Base-by-base conservation (phyloP, 1,140 invertebrate genomes). In the Carposina sasakii region DNA sequence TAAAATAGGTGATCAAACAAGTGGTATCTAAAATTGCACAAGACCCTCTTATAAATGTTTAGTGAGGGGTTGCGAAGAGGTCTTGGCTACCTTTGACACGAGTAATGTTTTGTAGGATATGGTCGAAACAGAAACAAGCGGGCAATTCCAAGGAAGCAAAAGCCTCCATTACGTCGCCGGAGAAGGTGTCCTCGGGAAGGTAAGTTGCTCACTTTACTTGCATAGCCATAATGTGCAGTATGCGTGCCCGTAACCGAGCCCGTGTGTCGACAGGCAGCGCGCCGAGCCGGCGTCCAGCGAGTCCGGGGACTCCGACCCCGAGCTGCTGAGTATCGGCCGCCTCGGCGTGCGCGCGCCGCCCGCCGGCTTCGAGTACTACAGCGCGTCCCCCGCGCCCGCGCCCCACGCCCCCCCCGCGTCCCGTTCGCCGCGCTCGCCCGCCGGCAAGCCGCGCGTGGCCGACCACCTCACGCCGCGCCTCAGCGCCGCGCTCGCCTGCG, bases 301-400 rank as follows among this genome's bases (percentile, higher is more conserved):
- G 21, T 88, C 88, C 0, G 87, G 85, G 5, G 63, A 84, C 17
- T 67, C 86, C 5, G 85, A 85, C 31, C 88, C 87, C 33, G 87
- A 85, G 6, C 67, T 87, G n/a, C 85, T 89, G 45, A 78, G 84
- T 3, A 59, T 86, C 3, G 86, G 85, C 57, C 81, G 85, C 2
- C 70, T 90, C 9, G 90, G 88, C 58, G 87, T 90, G 16, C 77
- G 84, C 20, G 60, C 88, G 1, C 88, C 89, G 36, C 85, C 86
- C n/a, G 89, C 89, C 77, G 89, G 90, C 52, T 90, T 91, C 58
- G 87, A 89, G 34, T 91, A 91, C 54, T 91, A 91, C 60, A 87
- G 89, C 19, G n/a, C n/a, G n/a, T 87, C 86, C 0, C 77, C 88
- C 0, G 66, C 88, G 0, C 68, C 87, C 0, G 88, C 88, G 48